Percentiles rank a stretch among this genome's conserved stretches.
Conservation (phyloP, 2,888 invertebrate genomes). For the Elegia similella region DNA sequence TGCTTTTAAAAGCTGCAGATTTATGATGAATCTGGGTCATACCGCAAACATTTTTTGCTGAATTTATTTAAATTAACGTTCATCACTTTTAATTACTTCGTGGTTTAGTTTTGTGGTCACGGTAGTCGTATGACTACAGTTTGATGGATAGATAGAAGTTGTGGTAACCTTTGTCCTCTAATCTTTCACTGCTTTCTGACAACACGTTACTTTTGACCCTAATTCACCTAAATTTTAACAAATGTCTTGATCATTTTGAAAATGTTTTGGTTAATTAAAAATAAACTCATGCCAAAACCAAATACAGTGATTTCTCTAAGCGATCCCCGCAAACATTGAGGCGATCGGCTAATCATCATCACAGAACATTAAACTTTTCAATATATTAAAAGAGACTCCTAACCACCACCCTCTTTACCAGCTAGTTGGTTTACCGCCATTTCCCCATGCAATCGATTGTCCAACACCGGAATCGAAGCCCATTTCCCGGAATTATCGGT, state of each 20-base stretch:
- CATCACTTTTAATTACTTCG: constrained; percentile 5
- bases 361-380: no score
- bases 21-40: background rate
- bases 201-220: background rate
- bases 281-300: no score
- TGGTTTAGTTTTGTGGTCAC: background rate
- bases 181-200: background rate
- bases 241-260: no score
- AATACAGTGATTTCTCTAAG: no score
- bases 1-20: background rate
- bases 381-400: background rate
- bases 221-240: background rate
- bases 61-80: background rate
- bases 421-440: background rate
- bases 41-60: constrained; percentile 3
- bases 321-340: no score
- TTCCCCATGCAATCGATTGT: background rate
- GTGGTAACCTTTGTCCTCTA: background rate
- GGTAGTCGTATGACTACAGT: background rate
- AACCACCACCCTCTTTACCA: background rate
- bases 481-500: constrained; percentile 12
- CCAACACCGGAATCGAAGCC: background rate
- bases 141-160: background rate
- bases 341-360: no score
- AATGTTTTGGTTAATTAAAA: no score